Evolutionary conservation across 2,888 invertebrate genomes (phyloP).

Genomic region (Endotricha flammealis): DNA sequence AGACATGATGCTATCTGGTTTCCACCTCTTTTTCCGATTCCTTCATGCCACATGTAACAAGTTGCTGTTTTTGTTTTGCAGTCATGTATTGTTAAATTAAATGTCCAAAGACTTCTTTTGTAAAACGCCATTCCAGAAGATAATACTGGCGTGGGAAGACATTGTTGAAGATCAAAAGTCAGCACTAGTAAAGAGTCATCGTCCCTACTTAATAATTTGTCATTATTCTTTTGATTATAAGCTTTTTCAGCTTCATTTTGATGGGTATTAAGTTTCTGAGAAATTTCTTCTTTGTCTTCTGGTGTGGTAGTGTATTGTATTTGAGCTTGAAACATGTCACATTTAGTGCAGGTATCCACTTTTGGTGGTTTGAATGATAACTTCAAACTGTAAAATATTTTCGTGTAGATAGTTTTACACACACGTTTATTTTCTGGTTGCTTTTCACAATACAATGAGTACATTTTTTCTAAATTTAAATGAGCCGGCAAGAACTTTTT

Average conservation of each 20-base stretch:
- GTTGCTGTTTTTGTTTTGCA: constrained; percentile 7
- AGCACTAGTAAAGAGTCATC: constrained; percentile 10
- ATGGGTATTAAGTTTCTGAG: constrained; percentile 2
- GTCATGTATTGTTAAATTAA: constrained; percentile 20
- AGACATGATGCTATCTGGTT: constrained; percentile 29
- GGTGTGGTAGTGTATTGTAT: too few species aligned
- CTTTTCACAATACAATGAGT: too few species aligned
- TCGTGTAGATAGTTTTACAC: too few species aligned
- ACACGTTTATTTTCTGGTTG: too few species aligned
- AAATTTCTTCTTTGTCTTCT: too few species aligned
- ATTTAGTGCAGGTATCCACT: too few species aligned
- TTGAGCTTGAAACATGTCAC: too few species aligned
- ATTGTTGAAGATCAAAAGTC: constrained; percentile 21
- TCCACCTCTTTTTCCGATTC: constrained; percentile 22
- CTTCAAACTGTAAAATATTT: too few species aligned
- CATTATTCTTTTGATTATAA: constrained; percentile 13
- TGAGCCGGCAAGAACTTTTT: too few species aligned
- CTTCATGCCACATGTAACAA: constrained; percentile 25
- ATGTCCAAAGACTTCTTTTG: constrained; percentile 20
- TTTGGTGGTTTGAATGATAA: too few species aligned
- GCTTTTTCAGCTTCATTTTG: constrained; percentile 14
- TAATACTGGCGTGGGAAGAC: constrained; percentile 17
- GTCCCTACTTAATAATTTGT: constrained; percentile 9
- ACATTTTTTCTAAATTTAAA: too few species aligned
- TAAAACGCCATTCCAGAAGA: constrained; percentile 16